phyloP scores from a whole-genome alignment of 2,888 invertebrate genomes.

The Plemyria rubiginata region DNA sequence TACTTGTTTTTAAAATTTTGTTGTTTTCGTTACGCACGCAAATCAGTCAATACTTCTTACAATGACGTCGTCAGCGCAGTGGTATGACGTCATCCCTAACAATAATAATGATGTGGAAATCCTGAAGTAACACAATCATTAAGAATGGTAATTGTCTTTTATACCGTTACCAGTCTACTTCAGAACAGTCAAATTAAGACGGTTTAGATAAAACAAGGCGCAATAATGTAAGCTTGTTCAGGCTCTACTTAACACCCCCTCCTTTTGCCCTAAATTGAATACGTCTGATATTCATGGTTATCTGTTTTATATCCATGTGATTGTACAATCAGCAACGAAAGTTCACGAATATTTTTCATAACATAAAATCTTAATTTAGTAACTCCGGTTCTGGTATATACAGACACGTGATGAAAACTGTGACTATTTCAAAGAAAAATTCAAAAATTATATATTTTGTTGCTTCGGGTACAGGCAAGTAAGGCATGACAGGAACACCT shows the following conservation, averaged over 20 bases:
- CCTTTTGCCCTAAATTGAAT: conserved; percentile 58
- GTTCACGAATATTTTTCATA: too few relatives aligned
- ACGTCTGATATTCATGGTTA: conserved; percentile 49
- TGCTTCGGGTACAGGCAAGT: too few relatives aligned
- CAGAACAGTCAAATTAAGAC: conserved; percentile 48
- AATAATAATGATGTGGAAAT: neutral
- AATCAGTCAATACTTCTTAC: neutral
- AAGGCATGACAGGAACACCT: too few relatives aligned
- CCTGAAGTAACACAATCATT: neutral
- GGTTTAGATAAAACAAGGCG: conserved; percentile 51
- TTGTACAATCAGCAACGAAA: conserved; percentile 29
- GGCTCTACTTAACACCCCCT: conserved; percentile 66
- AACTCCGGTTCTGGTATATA: too few relatives aligned
- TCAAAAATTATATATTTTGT: too few relatives aligned
- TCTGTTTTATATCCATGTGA: conserved; percentile 47
- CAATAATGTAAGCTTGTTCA: conserved; percentile 60
- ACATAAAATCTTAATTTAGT: too few relatives aligned
- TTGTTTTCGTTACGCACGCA: too few relatives aligned
- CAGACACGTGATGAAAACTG: too few relatives aligned
- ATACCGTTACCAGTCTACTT: conserved; percentile 37
- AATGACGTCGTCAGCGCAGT: neutral
- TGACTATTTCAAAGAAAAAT: too few relatives aligned
- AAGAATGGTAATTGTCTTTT: conserved; percentile 21
- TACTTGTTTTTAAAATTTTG: too few relatives aligned
- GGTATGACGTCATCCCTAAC: neutral